Percentiles rank a stretch among this genome's conserved stretches.
These are phyloP conservation scores for Acromyrmex echinatior DNA, from an alignment of 1,140 invertebrate genomes.

Conservation along the genomic window DNA sequence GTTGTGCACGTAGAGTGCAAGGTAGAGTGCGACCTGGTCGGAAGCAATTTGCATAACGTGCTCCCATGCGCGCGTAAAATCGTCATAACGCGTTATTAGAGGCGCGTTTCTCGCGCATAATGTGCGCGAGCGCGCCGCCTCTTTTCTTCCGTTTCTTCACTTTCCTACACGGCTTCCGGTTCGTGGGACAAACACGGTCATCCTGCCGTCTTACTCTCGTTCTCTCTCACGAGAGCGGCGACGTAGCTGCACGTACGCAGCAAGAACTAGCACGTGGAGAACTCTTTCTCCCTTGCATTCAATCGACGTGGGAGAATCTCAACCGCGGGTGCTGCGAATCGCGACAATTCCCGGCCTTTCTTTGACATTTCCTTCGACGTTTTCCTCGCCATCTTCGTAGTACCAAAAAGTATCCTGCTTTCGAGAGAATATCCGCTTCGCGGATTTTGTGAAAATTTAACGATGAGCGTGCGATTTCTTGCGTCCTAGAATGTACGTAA, in stretches of 20 bases:
- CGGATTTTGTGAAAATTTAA: background rate
- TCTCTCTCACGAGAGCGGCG: constrained; percentile 66
- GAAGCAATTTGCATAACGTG: constrained; percentile 53
- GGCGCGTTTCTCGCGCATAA: background rate
- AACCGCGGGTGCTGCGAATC: constrained; percentile 38
- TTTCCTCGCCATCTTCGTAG: constrained; percentile 45
- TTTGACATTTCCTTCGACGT: constrained; percentile 41
- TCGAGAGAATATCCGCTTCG: background rate
- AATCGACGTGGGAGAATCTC: constrained; percentile 65
- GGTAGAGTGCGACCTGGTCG: background rate
- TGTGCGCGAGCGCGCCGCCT: constrained; percentile 44
- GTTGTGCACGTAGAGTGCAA: background rate
- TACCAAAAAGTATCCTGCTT: background rate
- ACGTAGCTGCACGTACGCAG: constrained; percentile 42
- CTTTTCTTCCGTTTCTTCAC: constrained; percentile 74
- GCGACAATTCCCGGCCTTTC: constrained; percentile 43
- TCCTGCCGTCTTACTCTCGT: constrained; percentile 68
- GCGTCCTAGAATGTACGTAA: no score
- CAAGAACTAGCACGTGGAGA: constrained; percentile 71
- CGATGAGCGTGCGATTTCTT: background rate
- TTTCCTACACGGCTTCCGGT: constrained; percentile 81
- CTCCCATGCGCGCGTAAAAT: constrained; percentile 7
- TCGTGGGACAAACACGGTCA: constrained; percentile 76
- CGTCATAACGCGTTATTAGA: constrained; percentile 36
- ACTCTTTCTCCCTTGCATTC: constrained; percentile 43